Conservation (phyloP, 2,113 vertebrate species). For the Cryptomyrus ogoouensis region DNA sequence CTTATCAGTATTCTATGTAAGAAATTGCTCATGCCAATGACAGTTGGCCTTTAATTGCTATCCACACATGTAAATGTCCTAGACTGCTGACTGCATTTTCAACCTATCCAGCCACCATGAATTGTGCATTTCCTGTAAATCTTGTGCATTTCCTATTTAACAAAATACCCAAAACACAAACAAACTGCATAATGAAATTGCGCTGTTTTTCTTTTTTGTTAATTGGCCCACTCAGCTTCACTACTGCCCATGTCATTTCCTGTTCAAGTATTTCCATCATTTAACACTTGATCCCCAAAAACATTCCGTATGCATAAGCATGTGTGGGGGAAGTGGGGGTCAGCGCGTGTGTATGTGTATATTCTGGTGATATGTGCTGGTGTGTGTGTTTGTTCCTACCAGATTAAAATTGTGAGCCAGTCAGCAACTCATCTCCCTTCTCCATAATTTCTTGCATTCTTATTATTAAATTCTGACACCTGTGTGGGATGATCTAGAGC, state of each 20-base stretch:
- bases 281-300: not conserved
- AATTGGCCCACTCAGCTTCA: not conserved
- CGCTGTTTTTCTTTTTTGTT: not conserved
- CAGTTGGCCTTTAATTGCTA: not conserved
- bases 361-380: not conserved
- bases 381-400: not conserved
- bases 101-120: not conserved
- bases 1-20: not conserved
- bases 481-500: constrained; percentile 14
- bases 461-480: constrained; percentile 23
- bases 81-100: not conserved
- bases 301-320: not conserved
- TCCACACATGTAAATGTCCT: not conserved
- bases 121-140: not conserved
- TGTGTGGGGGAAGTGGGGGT: not conserved
- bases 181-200: not conserved
- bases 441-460: constrained; percentile 23
- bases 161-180: not conserved
- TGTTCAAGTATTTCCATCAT: not conserved
- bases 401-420: not conserved
- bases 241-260: not conserved
- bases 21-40: not conserved
- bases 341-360: not conserved
- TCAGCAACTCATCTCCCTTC: constrained; percentile 22
- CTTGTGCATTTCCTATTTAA: no score